Evolutionary conservation across 2,113 vertebrate genomes (phyloP), one percentile per base, ranked within the genome.

Genomic region (Hiodon alosoides): DNA sequence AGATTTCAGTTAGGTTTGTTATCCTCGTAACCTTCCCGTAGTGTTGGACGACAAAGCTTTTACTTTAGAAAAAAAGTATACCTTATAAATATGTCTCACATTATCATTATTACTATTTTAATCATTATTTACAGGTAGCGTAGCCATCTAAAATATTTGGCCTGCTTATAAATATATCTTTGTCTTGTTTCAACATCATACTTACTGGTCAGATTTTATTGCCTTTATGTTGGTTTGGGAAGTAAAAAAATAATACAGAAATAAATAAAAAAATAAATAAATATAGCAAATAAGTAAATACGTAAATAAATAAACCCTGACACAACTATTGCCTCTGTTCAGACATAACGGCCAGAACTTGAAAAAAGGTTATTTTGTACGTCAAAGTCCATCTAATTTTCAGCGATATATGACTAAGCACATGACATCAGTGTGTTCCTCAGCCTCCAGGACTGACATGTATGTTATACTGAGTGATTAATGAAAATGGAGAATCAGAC

Each of bases 401-500:
- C 11, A 73, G 72, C 60, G 9, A 52, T 48, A 73, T 73, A 53
- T 46, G 51, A 65, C 60, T 73, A 52, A n/a, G 54, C n/a, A 64
- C 71, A 51, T 73, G 47, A 13, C 54, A 52, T n/a, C 46, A 13
- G 51, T 47, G 48, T 74, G 65, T 66, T n/a, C 14, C 62, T 67
- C 73, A 48, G 14, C 16, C 52, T 55, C 65, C 62, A 67, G 31
- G 14, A 54, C 57, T 71, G 55, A 59, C 13, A 67, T 73, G 47
- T 75, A 69, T 80, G 75, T 79, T 80, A 83, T 79, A 83, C 80
- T 75, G 69, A 67, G 76, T 76, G 74, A 65, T 87, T 72, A 72
- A 77, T 84, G 79, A 79, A 83, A 81, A 82, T 77, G 77, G 76
- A 77, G 81, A 81, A 71, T 81, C 80, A 84, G 82, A 81, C 80